phyloP scores from a whole-genome alignment of 2,888 invertebrate genomes.

The Cryptocephalus primarius region DNA sequence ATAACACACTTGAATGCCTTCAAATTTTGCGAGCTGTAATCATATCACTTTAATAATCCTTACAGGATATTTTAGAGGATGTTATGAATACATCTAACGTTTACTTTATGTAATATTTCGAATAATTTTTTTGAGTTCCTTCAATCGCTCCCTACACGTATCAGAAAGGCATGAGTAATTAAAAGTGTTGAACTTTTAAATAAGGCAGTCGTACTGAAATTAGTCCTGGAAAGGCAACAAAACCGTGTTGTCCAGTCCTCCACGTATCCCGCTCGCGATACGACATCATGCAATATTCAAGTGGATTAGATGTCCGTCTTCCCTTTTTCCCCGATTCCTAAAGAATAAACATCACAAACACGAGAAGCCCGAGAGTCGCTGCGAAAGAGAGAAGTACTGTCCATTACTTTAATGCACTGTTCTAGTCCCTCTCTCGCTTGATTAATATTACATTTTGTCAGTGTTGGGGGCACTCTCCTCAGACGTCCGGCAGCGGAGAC shows the following conservation, averaged over 20 bases:
- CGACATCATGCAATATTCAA: slow-evolving; percentile 10
- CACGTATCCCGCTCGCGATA: no score
- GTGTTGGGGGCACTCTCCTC: slow-evolving; percentile 19
- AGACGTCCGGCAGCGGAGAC: slow-evolving; percentile 6
- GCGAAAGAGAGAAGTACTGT: slow-evolving; percentile 21
- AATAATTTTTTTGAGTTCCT: no score
- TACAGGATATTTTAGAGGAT: no score
- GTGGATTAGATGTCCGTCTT: slow-evolving; percentile 12
- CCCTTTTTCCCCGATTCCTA: slow-evolving; percentile 5
- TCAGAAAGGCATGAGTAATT: no score
- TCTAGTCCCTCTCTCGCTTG: slow-evolving; percentile 38
- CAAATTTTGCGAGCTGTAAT: no score
- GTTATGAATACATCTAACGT: no score
- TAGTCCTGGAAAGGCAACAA: background rate
- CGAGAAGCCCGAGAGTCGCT: slow-evolving; percentile 8
- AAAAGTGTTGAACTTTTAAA: no score
- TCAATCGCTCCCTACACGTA: no score
- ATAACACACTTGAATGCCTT: no score
- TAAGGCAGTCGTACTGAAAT: no score
- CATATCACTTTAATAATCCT: no score
- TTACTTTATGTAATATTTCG: no score
- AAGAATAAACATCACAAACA: slow-evolving; percentile 8
- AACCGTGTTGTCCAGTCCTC: background rate
- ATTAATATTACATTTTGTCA: slow-evolving; percentile 54
- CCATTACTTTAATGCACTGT: slow-evolving; percentile 40